Conservation (phyloP, 92 coral and sea anemone species). For the Ricordea florida region DNA sequence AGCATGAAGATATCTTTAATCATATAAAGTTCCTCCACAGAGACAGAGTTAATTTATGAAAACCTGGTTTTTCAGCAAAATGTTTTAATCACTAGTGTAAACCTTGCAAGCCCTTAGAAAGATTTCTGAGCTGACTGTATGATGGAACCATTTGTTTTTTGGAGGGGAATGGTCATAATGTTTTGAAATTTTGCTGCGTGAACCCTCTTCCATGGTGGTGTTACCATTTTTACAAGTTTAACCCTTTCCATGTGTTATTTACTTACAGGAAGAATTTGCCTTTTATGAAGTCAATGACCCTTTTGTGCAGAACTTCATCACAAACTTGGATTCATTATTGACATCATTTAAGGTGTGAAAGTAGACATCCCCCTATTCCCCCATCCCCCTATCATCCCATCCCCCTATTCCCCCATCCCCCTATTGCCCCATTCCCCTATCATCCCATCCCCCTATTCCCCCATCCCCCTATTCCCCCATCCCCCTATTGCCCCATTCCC, state of each 20-base stretch:
- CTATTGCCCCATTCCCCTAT: neutral
- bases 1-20: too few species aligned
- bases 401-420: neutral
- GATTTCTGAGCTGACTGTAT: too few species aligned
- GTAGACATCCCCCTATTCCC: neutral
- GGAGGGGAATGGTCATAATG: too few species aligned
- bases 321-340: constrained; percentile 80
- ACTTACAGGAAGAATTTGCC: constrained; percentile 87
- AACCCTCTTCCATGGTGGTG: too few species aligned
- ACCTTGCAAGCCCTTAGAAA: too few species aligned
- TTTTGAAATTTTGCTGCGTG: too few species aligned
- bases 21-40: too few species aligned
- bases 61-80: too few species aligned
- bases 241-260: neutral
- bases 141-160: too few species aligned
- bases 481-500: neutral
- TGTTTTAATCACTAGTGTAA: too few species aligned
- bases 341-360: constrained; percentile 82
- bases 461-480: neutral
- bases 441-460: neutral
- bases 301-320: constrained; percentile 92
- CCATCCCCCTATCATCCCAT: neutral
- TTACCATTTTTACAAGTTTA: too few species aligned
- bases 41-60: too few species aligned
- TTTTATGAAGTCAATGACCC: constrained; percentile 96